Evolutionary conservation across 2,113 vertebrate genomes (phyloP), one percentile per base, ranked within the genome.

Genomic region (Phaethornis superciliosus): DNA sequence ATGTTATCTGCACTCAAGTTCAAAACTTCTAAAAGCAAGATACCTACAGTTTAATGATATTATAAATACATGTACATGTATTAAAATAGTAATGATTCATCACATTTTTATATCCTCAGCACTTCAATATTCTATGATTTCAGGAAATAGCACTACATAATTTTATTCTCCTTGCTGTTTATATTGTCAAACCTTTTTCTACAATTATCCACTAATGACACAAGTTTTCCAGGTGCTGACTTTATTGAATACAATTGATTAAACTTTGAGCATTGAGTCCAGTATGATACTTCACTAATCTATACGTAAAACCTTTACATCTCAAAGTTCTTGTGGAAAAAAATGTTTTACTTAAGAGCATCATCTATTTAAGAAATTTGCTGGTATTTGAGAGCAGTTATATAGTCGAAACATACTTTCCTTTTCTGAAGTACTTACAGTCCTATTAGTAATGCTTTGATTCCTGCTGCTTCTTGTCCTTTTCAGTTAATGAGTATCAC

Each of bases 401-500:
- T 75, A 77, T 65, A 77, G 85, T 11, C 56, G 71, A 46, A 9
- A 74, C 30, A 37, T 23, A 35, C 27, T 37, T 91, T 89, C 78
- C 42, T 95, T 85, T 91, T 84, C 55, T 87, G 55, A 80, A 90
- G 77, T 67, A 55, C 78, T 95, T 85, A 35, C 8, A 72, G 44
- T 75, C 74, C 59, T 68, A 28, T 79, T 86, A 90, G 74, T 60
- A 93, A 49, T 89, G 76, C 59, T 94, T 93, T 94, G 76, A 55
- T 86, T 95, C 70, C 56, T 75, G 51, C 52, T 75, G 49, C 35
- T 90, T 47, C 63, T 47, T 86, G 55, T 90, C 63, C 74, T 88
- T 14, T 88, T 89, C 76, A 46, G 24, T 89, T 89, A 88, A 94
- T 76, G 71, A 91, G 75, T 84, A 80, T 71, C 27, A 52, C 51